Evolutionary conservation across 2,888 invertebrate genomes (phyloP), one percentile per base, ranked within the genome.

Genomic region (Gnatocerus cornutus): DNA sequence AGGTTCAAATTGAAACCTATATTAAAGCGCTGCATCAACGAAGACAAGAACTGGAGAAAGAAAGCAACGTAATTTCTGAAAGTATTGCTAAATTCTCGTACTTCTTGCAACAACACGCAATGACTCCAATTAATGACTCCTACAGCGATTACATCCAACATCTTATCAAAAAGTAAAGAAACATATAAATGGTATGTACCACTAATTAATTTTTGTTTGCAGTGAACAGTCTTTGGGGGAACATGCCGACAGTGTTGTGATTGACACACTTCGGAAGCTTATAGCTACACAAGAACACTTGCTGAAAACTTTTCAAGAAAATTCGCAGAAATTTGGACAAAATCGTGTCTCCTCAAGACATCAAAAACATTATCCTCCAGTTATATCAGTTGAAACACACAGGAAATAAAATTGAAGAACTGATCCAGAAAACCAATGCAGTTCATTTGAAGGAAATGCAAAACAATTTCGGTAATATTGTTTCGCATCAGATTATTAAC

Each of bases 81-180:
- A 68, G 69, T 3, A 73, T 76, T 45, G 79, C 80, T 1, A 74
- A 74, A 55, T 80, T 79, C 71, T 77, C 79, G 0, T 73, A 76
- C 66, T 80, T 78, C 55, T 71, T 80, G 12, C 72, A 76, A 53
- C 65, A 73, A 14, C 76, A 77, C 69, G 78, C 78, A 0, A 76
- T 79, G 14, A 73, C 74, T 4, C 71, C 77, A 1, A 76, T 73
- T 43, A 79, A 80, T 58, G 79, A 80, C 66, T 71, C 76, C 13
- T 78, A 77, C 56, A 64, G 72, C 29, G 67, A 68, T 12, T 80
- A 79, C 48, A 69, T 80, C 13, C 71, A 75, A 43, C 77, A 76
- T 56, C 63, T 78, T 29, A 79, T 80, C 9, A 73, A 77, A 43
- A 68, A 72, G 78, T 77, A 45, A 72, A 21, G 21, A 1, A 69